Base-by-base conservation (phyloP, 2,888 invertebrate genomes). In the Suillia variegata region DNA sequence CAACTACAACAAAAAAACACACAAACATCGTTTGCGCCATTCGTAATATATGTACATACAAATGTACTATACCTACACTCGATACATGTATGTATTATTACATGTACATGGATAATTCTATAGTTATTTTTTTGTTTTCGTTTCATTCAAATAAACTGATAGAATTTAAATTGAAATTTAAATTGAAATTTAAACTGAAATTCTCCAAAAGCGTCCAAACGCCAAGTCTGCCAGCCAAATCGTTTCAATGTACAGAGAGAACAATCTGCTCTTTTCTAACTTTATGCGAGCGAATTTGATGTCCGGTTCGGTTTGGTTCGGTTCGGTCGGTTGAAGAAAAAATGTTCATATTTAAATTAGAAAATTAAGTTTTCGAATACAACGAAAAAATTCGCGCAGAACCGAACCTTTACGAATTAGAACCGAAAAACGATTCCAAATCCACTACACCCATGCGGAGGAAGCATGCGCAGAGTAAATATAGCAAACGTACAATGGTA, bases 391-490 rank as follows among this genome's bases (percentile, higher is more conserved):
- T n/a, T n/a, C n/a, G n/a, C n/a, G n/a, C n/a, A n/a, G n/a, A n/a
- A n/a, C n/a, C n/a, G n/a, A n/a, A n/a, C n/a, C n/a, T n/a, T n/a
- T n/a, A n/a, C n/a, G n/a, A 20, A 45, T 45, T 45, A 17, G 17
- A 17, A 48, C 2, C 50, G 33, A 50, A 22, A 50, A 47, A 52
- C 13, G 24, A 52, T 3, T 45, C 18, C 6, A 45, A 45, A 42
- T 56, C 34, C 13, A 55, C 50, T 45, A 61, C 54, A 57, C 60
- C 60, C 56, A 60, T 56, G 48, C 38, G 20, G 22, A 20, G 42
- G 26, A 50, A 54, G 54, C 61, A 61, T 61, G 61, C 61, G 61
- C 61, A 61, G 21, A 34, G 34, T 13, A 54, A 52, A 49, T 50
- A 12, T 52, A 4, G 51, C 22, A 45, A 49, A n/a, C n/a, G n/a